Base-by-base conservation (phyloP, 2,113 vertebrate genomes). In the Sterna hirundo region DNA sequence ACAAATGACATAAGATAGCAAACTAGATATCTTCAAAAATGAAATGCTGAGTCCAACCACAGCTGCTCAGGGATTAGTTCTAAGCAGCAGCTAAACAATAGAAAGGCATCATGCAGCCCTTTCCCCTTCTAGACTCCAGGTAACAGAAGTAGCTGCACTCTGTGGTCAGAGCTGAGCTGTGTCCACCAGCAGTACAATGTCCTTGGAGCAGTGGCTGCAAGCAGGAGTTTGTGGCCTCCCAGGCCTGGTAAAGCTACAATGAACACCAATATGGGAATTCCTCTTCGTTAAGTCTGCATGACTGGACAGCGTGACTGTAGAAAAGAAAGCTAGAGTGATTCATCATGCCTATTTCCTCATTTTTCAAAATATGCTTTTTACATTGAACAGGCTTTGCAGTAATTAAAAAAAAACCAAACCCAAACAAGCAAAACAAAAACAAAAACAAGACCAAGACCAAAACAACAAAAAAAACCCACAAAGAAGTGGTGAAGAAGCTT, bases 171-270 rank as follows among this genome's bases (percentile, higher is more conserved):
- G 40, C 10, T 4, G 3, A 75, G 62, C n/a, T 46, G 17, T 61
- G 32, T 29, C 46, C 0, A 0, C 15, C 5, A 0, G 54, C n/a
- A 54, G 20, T 20, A 44, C 54, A 34, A 21, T 30, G 54, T 47
- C 38, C 49, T 44, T 42, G 16, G 18, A 81, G 34, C 30, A 44
- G 58, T 7, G 17, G 26, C n/a, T 60, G 38, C 82, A 86, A 60
- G 57, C 11, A 60, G 71, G 19, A 71, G 38, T 18, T n/a, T 58
- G 25, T 70, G 49, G 55, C 36, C 21, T 64, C 42, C 47, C 30
- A 65, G n/a, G 26, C 22, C 49, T 70, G 26, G 30, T 29, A 86
- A 85, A 84, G 16, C 34, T 79, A 21, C 29, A 66, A 21, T 15
- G 27, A 80, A 76, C 62, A 71, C 5, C 13, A 40, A 3, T 46